Evolutionary conservation across 2,888 invertebrate genomes (phyloP), one percentile per base, ranked within the genome.

Genomic region (Ectemnius continuus): DNA sequence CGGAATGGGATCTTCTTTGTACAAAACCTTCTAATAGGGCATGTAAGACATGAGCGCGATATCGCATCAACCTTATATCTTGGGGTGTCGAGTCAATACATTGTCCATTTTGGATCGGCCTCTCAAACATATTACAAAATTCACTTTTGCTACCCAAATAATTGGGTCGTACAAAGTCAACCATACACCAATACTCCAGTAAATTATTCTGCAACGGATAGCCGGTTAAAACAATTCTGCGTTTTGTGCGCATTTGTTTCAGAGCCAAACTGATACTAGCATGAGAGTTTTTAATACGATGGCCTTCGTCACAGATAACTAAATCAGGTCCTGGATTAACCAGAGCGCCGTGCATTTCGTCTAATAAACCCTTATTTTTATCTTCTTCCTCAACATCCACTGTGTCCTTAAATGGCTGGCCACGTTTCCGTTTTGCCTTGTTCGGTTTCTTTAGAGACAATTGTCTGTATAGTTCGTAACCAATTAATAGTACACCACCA

Each of bases 121-220:
- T 93, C 89, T 99, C 99, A 90, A 99, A 99, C 98, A 99, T 99
- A 90, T 99, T 98, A 87, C 97, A 96, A 91, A 99, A 99, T 91
- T 99, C 98, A 0, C 97, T 97, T 91, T 98, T 97, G 23, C 97
- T 97, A 73, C 99, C 99, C 52, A 99, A 93, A 91, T 98, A 99
- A 92, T 98, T 98, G 0, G 99, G 99, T 23, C 99, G 93, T 0
- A 99, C 99, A 91, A 99, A 99, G 90, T 99, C 99, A 0, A 99
- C 98, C 99, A 99, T 99, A 89, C 99, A 99, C 98, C 98, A 98
- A 90, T 98, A 98, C 89, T 97, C 98, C 69, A 98, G 92, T 18
- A 99, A 92, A 91, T 99, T 99, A 91, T 99, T 99, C 91, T 99
- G 99, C 13, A 99, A 92, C 0, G 99, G 99, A 92, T 99, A 99